Evolutionary conservation across 64 coral and sea anemone species (phyloP).

Genomic region (Pocillopora damicornis): DNA sequence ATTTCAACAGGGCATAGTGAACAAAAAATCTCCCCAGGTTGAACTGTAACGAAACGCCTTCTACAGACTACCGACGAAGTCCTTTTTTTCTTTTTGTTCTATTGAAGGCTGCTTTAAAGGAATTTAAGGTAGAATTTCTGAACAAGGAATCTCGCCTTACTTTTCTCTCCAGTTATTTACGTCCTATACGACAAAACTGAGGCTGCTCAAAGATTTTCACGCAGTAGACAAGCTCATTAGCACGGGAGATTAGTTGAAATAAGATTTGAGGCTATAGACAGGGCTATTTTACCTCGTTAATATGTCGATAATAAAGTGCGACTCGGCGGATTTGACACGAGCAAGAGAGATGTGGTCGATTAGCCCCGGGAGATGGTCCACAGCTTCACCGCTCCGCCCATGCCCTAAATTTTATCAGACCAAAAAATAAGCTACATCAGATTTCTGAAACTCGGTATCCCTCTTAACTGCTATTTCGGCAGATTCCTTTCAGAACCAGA

Average conservation of each 20-base stretch:
- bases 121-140: not conserved
- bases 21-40: not conserved
- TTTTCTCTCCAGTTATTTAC: not conserved
- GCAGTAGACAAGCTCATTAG: slow-evolving; percentile 3
- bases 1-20: not conserved
- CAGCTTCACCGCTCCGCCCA: too few relatives aligned
- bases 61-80: not conserved
- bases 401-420: not conserved
- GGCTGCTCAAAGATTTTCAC: not conserved
- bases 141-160: not conserved
- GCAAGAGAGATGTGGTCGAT: not conserved
- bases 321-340: not conserved
- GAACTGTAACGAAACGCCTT: slow-evolving; percentile 8
- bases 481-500: too few relatives aligned
- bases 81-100: not conserved
- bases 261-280: slow-evolving; percentile 11
- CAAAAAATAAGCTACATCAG: not conserved
- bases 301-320: slow-evolving; percentile 1
- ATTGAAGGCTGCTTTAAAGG: not conserved
- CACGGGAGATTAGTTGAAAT: slow-evolving; percentile 13
- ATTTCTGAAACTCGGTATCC: too few relatives aligned
- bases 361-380: too few relatives aligned
- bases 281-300: not conserved
- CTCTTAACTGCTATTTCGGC: too few relatives aligned
- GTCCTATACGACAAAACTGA: not conserved